Evolutionary conservation across 2,888 invertebrate species (phyloP).

Genomic region (Seira sanloemensis): DNA sequence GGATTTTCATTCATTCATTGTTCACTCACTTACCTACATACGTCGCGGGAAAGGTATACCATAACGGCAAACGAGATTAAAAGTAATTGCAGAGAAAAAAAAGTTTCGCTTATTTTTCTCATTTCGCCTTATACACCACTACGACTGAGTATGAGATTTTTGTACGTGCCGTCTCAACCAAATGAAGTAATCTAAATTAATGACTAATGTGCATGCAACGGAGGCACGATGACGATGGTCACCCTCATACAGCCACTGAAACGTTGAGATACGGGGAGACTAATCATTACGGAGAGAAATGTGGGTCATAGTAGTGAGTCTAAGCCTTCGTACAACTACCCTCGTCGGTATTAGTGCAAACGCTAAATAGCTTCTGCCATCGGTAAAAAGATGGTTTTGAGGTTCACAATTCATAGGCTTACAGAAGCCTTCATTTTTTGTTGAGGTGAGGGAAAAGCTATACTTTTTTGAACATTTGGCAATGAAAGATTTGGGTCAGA

Average conservation of each 20-base stretch:
- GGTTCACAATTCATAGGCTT: background rate
- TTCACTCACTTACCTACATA: conserved; percentile 5
- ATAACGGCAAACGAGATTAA: conserved; percentile 30
- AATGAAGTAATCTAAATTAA: conserved; percentile 50
- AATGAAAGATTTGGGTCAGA: conserved; percentile 18
- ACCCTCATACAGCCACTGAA: background rate
- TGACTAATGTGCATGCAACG: conserved; percentile 45
- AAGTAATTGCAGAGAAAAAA: conserved; percentile 43
- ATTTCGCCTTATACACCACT: background rate
- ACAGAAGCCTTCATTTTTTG: background rate
- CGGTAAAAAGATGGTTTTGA: background rate
- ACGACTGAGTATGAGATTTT: background rate
- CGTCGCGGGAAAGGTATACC: background rate
- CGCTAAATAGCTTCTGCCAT: background rate
- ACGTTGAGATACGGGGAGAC: background rate
- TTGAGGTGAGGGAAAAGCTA: background rate
- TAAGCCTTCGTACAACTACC: background rate
- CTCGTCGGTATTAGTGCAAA: background rate
- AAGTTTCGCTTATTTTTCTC: conserved; percentile 16
- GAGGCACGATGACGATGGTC: conserved; percentile 1
- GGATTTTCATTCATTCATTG: conserved; percentile 2
- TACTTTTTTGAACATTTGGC: conserved; percentile 10
- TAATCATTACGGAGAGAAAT: conserved; percentile 22
- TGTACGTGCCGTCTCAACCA: conserved; percentile 29
- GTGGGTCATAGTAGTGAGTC: conserved; percentile 23